Conservation (phyloP, 2,797 vertebrate species). For the Pseudochirops cupreus region DNA sequence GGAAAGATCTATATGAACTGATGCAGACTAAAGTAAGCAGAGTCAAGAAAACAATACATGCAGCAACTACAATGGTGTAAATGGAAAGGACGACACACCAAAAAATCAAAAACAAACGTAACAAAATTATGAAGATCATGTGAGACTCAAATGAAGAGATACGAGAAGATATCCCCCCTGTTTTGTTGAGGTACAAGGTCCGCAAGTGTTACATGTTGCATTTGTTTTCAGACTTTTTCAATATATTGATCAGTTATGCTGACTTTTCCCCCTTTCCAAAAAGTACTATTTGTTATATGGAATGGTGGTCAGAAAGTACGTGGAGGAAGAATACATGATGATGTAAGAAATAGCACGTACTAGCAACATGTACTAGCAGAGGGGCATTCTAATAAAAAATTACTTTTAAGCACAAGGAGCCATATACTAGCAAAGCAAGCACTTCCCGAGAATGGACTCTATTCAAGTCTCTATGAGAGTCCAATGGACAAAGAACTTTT, state of each 20-base stretch:
- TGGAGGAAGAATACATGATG: background rate
- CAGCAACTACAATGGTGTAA: background rate
- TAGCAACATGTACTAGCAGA: no score
- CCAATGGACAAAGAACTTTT: background rate
- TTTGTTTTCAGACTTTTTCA: background rate
- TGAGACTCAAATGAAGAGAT: background rate
- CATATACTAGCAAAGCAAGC: no score
- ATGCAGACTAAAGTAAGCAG: background rate
- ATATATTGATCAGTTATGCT: background rate
- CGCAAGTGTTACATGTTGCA: background rate
- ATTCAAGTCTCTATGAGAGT: background rate
- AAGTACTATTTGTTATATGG: background rate
- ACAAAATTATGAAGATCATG: background rate
- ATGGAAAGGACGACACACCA: background rate
- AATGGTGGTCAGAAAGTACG: background rate
- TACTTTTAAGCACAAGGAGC: no score
- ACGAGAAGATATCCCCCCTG: background rate
- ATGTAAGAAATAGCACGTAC: background rate
- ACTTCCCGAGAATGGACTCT: no score
- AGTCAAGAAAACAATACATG: background rate
- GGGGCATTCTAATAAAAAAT: no score
- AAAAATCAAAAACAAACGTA: background rate
- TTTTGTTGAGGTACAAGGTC: background rate
- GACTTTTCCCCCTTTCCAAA: background rate
- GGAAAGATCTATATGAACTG: background rate